Base-by-base conservation (phyloP, 2,888 invertebrate genomes). In the Lasioglossum calceatum region DNA sequence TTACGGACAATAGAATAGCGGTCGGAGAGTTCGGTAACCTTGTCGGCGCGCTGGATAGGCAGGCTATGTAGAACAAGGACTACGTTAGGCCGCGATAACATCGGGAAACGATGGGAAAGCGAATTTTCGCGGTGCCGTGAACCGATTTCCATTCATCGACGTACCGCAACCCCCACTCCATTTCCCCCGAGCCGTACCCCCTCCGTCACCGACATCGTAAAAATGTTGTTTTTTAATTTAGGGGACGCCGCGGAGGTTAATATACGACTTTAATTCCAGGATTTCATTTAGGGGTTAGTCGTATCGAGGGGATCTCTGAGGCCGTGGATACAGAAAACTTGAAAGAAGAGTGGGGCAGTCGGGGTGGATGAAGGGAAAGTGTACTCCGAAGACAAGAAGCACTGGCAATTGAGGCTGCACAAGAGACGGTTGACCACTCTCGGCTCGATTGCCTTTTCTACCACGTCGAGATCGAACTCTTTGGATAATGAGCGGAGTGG, bases 221-320 rank as follows among this genome's bases (percentile, higher is more conserved):
- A 92, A 94, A 94, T 94, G 95, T 95, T 95, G 94, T 94, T 94
- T 95, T 95, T 95, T 94, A 95, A 95, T 95, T 95, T 95, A 94
- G 92, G 92, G 92, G 92, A 89, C 92, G 92, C 92, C 92, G 89
- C 89, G 90, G 32, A 89, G 93, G 93, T 95, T 95, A 94, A 95
- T 94, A 94, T 95, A 94, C 93, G 94, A 92, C 92, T 95, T 95
- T 95, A 94, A 95, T 95, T 95, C 94, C 92, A 92, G 93, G 92
- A 94, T 94, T 94, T 94, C 94, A 93, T 94, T 94, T 93, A 93
- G 86, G 89, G 91, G 91, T 83, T 81, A 79, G 86, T 79, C 86
- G 90, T 87, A 82, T 81, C 81, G 75, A 70, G 80, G 79, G 67
- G 83, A n/a, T 75, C 75, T 12, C 75, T 50, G 73, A 61, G 61